Conservation (phyloP, 2,797 vertebrate genomes). For the Neomorphus geoffroyi region DNA sequence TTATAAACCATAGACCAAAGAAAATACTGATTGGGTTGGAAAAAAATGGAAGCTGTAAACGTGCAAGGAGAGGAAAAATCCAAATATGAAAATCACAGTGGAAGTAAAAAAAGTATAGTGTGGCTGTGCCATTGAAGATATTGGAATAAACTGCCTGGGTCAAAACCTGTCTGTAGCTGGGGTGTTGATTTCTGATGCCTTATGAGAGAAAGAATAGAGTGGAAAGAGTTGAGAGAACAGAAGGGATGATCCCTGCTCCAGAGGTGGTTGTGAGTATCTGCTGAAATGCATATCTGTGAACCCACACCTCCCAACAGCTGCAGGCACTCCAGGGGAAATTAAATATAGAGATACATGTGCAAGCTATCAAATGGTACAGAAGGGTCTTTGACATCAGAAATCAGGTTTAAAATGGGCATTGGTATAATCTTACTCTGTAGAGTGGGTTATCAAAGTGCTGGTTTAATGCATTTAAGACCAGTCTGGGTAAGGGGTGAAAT, state of each 20-base stretch:
- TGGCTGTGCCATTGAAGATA: neutral
- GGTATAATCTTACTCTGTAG: neutral
- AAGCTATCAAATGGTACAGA: neutral
- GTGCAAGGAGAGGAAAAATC: neutral
- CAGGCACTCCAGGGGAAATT: neutral
- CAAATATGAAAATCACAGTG: neutral
- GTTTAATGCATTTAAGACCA: neutral
- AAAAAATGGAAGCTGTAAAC: neutral
- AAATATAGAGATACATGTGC: neutral
- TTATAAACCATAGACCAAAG: neutral
- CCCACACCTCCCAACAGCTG: neutral
- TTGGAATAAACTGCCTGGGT: neutral
- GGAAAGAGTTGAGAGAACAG: neutral
- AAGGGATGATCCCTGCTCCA: neutral
- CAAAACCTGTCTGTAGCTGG: neutral
- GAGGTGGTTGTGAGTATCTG: accelerated
- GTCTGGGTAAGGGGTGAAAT: neutral
- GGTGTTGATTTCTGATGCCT: neutral
- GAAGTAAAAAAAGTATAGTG: neutral
- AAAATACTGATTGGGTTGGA: neutral
- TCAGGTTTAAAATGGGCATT: neutral
- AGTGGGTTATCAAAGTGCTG: neutral
- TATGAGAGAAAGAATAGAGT: neutral
- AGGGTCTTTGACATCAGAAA: neutral
- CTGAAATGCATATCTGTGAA: neutral